Conservation (phyloP, 2,113 vertebrate species). For the Plectropomus leopardus region DNA sequence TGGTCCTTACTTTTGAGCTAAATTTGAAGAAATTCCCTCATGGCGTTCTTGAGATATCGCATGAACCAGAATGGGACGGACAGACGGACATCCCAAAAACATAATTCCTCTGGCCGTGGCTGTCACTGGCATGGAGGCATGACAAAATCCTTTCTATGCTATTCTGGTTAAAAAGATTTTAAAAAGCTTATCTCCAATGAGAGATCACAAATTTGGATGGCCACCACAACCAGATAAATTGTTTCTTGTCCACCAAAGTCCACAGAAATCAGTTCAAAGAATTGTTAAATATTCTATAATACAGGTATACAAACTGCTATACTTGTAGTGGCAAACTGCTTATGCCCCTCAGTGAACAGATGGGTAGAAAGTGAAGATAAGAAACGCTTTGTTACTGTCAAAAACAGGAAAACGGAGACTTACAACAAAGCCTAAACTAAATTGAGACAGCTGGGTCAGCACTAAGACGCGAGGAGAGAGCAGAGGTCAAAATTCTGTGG, state of each 20-base stretch:
- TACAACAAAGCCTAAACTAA: background rate
- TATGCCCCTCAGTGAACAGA: background rate
- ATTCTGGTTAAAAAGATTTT: too few species aligned
- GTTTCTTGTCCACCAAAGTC: background rate
- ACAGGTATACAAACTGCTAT: background rate
- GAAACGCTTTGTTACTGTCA: background rate
- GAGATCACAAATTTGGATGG: background rate
- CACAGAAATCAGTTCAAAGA: background rate
- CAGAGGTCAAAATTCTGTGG: constrained; percentile 39
- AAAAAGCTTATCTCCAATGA: background rate
- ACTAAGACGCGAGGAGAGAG: constrained; percentile 9
- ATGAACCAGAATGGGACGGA: too few species aligned
- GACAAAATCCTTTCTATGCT: too few species aligned
- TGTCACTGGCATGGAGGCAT: too few species aligned
- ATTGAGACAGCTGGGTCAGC: constrained; percentile 25
- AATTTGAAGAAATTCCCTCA: too few species aligned
- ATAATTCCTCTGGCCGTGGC: too few species aligned
- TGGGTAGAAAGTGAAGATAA: background rate
- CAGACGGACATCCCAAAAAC: too few species aligned
- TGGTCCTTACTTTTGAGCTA: too few species aligned
- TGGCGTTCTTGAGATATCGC: too few species aligned
- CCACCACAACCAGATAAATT: background rate
- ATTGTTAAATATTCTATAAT: background rate
- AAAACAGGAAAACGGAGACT: constrained; percentile 3
- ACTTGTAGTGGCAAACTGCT: background rate